Evolutionary conservation across 2,113 vertebrate species (phyloP).

Genomic region (Stercorarius parasiticus): DNA sequence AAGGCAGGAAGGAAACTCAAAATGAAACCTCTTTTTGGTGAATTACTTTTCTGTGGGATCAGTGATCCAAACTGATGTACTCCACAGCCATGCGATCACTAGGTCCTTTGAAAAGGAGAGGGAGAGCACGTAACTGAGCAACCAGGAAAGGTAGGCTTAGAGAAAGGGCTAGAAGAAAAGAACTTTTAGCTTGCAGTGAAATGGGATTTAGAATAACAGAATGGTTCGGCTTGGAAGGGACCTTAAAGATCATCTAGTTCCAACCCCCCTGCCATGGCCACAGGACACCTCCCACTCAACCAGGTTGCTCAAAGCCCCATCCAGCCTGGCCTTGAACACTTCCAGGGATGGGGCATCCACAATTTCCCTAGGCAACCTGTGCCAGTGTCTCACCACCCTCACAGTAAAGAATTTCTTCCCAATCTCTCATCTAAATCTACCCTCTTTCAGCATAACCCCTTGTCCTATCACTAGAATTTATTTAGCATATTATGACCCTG

Average conservation of each 20-base stretch:
- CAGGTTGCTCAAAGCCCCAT: background rate
- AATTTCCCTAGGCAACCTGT: background rate
- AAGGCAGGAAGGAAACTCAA: background rate
- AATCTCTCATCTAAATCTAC: background rate
- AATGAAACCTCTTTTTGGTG: background rate
- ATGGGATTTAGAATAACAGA: background rate
- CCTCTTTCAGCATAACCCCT: background rate
- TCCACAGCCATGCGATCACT: rapidly evolving
- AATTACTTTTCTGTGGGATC: background rate
- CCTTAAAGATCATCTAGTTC: background rate
- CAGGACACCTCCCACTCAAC: background rate
- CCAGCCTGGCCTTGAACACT: background rate
- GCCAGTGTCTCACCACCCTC: background rate
- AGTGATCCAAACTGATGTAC: background rate
- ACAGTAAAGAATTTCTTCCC: background rate
- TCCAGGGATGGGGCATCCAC: background rate
- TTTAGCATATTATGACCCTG: rapidly evolving
- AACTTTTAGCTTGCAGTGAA: background rate
- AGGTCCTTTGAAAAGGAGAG: background rate
- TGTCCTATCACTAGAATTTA: background rate
- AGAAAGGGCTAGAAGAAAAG: background rate
- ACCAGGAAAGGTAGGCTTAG: background rate
- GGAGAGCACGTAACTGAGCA: rapidly evolving
- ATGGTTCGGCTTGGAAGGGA: background rate
- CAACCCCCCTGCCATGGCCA: background rate